Evolutionary conservation across 2,113 vertebrate species (phyloP).

Genomic region (Herpetotheres cachinnans): DNA sequence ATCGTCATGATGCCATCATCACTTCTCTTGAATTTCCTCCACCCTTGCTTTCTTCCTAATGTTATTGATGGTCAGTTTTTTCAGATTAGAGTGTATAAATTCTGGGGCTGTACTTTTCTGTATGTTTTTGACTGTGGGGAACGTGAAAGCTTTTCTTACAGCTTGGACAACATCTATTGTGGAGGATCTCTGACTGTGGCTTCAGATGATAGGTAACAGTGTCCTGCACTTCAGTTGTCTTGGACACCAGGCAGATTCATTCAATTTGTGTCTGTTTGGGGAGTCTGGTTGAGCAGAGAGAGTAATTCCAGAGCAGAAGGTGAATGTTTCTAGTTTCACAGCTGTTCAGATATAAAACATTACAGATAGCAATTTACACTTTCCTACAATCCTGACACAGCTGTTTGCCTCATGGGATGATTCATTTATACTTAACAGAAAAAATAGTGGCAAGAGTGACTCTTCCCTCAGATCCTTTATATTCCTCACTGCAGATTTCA

Average conservation of each 20-base stretch:
- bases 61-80: not conserved
- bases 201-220: not conserved
- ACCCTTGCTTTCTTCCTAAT: not conserved
- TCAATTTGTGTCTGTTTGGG: not conserved
- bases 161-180: not conserved
- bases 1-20: not conserved
- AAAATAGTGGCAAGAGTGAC: not conserved
- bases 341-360: not conserved
- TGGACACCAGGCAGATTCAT: not conserved
- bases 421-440: slow-evolving; percentile 36
- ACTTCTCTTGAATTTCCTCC: not conserved
- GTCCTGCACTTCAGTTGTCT: not conserved
- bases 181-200: not conserved
- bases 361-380: slow-evolving; percentile 31
- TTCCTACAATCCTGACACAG: slow-evolving; percentile 20
- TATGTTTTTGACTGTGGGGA: not conserved
- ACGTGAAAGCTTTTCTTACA: not conserved
- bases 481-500: not conserved
- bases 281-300: not conserved
- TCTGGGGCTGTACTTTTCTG: not conserved
- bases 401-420: not conserved
- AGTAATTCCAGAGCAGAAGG: slow-evolving; percentile 9
- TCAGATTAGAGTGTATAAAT: not conserved
- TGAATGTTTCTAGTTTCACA: not conserved
- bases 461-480: not conserved